Evolutionary conservation across 2,113 vertebrate genomes (phyloP), one percentile per base, ranked within the genome.

Genomic region (Tympanuchus pallidicinctus): DNA sequence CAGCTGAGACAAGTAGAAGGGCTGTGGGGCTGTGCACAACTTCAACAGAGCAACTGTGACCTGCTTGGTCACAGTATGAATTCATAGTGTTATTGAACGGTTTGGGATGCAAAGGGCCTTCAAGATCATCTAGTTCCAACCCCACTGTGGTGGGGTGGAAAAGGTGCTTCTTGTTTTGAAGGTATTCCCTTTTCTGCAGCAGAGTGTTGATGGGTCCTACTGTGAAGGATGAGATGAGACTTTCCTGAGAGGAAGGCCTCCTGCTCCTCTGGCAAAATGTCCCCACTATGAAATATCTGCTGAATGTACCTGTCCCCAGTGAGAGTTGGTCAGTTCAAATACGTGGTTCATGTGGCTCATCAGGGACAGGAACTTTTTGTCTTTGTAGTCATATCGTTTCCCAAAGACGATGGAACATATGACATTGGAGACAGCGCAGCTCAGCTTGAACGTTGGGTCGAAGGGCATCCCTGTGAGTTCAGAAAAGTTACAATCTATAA

Each of bases 331-430:
- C 66, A 54, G 57, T 25, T 52, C 3, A 69, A 87, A 57, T 42
- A 92, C 72, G 30, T 72, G 91, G 70, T 93, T 92, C 86, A 91
- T 89, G 59, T 87, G 92, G 19, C 5, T 36, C 78, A 94, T 87
- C 84, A 95, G 63, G 19, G 74, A 7, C 63, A 92, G 43, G 71
- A 96, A 96, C 40, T 85, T 94, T 66, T 94, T 79, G 54, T 94
- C 95, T 66, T 92, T 89, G 19, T 95, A 95, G 16, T 79, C 82
- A 4, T 82, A 95, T 11, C 82, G 57, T 65, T 75, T 95, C 30
- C 95, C 94, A 76, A 95, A 96, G 71, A 96, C 24, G 0, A 94
- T 24, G 32, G 91, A 91, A 36, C 95, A 96, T 87, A 96, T 91
- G 66, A 96, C 2, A 15, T 94, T 95, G 87, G 94, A 75, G 52